phyloP scores from a whole-genome alignment of 2,797 vertebrate genomes.

The Spheniscus humboldti region DNA sequence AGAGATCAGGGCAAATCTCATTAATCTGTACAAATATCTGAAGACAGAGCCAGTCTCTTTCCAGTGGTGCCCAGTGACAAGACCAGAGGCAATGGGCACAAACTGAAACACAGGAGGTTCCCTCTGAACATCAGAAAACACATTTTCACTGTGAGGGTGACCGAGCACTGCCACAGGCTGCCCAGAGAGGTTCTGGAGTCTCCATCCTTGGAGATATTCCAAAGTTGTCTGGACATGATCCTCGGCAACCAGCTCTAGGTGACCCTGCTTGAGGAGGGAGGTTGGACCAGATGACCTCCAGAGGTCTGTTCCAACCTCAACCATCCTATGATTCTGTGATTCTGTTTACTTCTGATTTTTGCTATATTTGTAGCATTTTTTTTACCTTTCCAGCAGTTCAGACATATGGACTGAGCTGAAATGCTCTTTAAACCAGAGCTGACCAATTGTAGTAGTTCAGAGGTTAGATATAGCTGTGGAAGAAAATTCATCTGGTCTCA shows the following conservation, averaged over 20 bases:
- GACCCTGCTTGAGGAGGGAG: background rate
- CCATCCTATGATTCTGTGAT: background rate
- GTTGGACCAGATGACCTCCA: background rate
- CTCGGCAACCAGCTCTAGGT: background rate
- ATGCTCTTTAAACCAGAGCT: background rate
- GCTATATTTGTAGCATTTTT: background rate
- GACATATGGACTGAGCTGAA: background rate
- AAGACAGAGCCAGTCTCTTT: background rate
- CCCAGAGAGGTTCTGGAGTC: background rate
- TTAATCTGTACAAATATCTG: background rate
- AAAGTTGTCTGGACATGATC: background rate
- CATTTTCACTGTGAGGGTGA: background rate
- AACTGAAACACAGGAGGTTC: background rate
- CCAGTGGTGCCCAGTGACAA: background rate
- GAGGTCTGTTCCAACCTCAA: background rate
- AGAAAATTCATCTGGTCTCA: background rate
- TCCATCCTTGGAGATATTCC: background rate
- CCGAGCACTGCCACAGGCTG: rapidly evolving
- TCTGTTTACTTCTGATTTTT: background rate
- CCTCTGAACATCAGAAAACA: background rate
- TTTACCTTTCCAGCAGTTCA: background rate
- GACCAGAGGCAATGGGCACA: background rate
- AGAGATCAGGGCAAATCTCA: background rate
- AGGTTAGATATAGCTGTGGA: background rate
- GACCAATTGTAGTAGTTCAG: background rate